phyloP scores from a whole-genome alignment of 35 echinoderm and acorn worm genomes.

The Ophioderma brevispina region DNA sequence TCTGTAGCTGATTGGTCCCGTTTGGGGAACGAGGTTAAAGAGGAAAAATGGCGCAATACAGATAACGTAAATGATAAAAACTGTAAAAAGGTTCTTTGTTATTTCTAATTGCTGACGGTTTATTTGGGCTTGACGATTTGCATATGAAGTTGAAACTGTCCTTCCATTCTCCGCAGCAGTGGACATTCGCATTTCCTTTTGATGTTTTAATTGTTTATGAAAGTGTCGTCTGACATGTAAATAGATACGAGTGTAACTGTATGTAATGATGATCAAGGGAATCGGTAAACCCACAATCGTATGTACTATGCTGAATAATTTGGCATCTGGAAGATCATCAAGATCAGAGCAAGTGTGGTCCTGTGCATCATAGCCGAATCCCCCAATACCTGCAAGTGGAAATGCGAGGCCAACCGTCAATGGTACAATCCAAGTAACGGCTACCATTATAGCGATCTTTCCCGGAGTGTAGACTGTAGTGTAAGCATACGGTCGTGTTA shows the following conservation, averaged over 20 bases:
- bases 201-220: background rate
- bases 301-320: background rate
- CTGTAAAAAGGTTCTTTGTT: background rate
- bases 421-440: background rate
- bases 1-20: background rate
- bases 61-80: background rate
- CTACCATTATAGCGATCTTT: background rate
- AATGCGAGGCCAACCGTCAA: background rate
- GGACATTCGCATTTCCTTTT: background rate
- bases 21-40: background rate
- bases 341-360: constrained; percentile 3
- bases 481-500: background rate
- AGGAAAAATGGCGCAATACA: background rate
- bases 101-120: background rate
- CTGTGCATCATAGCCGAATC: background rate
- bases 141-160: background rate
- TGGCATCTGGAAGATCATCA: background rate
- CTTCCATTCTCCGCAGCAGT: background rate
- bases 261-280: background rate
- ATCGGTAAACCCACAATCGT: background rate
- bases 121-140: background rate
- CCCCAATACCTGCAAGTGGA: background rate
- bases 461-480: background rate
- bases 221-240: background rate
- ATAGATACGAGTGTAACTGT: background rate